Conservation (phyloP, 2,113 vertebrate species). For the Saguinus imperator region DNA sequence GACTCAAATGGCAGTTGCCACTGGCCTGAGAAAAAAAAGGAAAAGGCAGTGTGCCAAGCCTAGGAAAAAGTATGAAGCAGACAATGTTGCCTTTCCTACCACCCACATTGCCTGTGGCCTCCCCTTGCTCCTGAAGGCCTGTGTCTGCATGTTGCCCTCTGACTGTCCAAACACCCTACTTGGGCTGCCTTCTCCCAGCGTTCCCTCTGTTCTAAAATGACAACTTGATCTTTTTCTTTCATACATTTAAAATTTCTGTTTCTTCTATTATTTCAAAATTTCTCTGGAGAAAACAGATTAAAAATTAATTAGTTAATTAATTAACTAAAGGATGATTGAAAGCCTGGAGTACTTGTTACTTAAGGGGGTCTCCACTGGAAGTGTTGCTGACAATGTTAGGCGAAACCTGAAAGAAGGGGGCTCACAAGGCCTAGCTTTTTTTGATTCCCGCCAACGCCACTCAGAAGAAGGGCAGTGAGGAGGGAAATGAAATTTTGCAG, state of each 20-base stretch:
- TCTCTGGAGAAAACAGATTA: neutral
- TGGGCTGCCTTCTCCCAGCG: neutral
- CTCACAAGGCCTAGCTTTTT: neutral
- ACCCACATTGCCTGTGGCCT: accelerated
- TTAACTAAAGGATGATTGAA: neutral
- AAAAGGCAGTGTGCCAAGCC: neutral
- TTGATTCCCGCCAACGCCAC: neutral
- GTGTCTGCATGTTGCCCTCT: neutral
- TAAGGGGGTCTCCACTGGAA: neutral
- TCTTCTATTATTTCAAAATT: neutral
- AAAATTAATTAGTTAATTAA: neutral
- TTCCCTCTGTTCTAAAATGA: neutral
- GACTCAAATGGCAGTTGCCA: neutral
- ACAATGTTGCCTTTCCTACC: accelerated
- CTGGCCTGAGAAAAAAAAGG: neutral
- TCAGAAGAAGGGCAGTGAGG: neutral
- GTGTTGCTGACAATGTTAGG: neutral
- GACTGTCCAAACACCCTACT: neutral
- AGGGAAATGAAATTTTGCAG: neutral
- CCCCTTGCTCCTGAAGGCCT: neutral
- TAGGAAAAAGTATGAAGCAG: neutral
- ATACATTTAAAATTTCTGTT: neutral
- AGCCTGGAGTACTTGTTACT: neutral
- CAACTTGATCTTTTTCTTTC: neutral
- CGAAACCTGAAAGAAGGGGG: neutral